Conservation (phyloP, 2,888 invertebrate species). For the Watsonalla cultraria region DNA sequence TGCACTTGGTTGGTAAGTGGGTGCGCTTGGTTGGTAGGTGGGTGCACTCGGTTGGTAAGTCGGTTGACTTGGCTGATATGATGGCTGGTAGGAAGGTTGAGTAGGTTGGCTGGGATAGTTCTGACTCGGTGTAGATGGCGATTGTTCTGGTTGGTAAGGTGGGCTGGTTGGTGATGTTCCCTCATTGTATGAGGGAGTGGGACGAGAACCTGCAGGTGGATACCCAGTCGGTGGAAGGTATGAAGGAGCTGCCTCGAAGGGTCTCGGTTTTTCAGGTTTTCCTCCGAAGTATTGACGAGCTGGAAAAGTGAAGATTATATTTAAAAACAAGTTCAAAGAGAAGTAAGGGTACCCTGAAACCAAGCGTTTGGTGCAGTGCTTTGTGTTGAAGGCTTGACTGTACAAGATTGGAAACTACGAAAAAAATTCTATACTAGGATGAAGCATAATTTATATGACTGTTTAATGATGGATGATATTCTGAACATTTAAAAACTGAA, state of each 20-base stretch:
- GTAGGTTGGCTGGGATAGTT: slow-evolving; percentile 9
- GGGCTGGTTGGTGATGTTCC: slow-evolving; percentile 47
- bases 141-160: slow-evolving; percentile 28
- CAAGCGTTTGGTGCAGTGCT: slow-evolving; percentile 11
- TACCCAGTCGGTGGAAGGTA: slow-evolving; percentile 67
- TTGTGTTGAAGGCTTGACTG: not conserved
- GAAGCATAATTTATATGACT: too few relatives aligned
- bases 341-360: slow-evolving; percentile 2
- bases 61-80: slow-evolving; percentile 7
- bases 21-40: slow-evolving; percentile 26
- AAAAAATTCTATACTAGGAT: too few relatives aligned
- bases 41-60: slow-evolving; percentile 25
- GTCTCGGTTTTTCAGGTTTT: slow-evolving; percentile 83
- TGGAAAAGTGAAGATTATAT: slow-evolving; percentile 46
- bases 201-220: slow-evolving; percentile 59
- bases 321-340: not conserved
- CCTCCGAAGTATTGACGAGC: slow-evolving; percentile 84
- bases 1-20: slow-evolving; percentile 29
- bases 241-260: slow-evolving; percentile 77
- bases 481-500: too few relatives aligned
- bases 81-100: slow-evolving; percentile 25
- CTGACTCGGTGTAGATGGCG: slow-evolving; percentile 15
- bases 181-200: slow-evolving; percentile 62
- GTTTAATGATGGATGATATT: too few relatives aligned
- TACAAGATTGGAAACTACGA: not conserved